Conservation (phyloP, 2,113 vertebrate species). For the Anhinga anhinga region DNA sequence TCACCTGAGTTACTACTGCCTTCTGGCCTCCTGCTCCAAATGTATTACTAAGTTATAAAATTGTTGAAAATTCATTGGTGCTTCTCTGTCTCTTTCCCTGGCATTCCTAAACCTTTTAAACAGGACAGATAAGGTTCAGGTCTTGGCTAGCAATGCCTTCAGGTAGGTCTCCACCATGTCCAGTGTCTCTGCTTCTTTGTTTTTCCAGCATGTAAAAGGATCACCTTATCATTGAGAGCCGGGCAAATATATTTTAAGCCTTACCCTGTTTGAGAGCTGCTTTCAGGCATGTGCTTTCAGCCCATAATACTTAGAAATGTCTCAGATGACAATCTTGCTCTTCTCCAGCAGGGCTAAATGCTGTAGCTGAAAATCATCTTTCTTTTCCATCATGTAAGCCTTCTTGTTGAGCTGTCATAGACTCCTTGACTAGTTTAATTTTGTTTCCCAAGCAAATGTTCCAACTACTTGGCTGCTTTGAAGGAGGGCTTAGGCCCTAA, state of each 20-base stretch:
- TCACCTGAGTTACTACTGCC: neutral
- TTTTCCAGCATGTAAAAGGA: neutral
- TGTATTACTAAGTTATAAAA: neutral
- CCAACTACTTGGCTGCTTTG: neutral
- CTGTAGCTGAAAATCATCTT: neutral
- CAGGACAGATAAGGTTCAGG: neutral
- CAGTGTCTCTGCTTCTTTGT: neutral
- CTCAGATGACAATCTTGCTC: fast-evolving
- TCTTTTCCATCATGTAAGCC: neutral
- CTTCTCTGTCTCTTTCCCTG: neutral
- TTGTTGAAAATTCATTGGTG: neutral
- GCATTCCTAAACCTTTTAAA: neutral
- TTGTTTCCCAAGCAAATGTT: neutral
- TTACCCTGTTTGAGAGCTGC: neutral
- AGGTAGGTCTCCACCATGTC: neutral
- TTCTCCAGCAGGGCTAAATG: neutral
- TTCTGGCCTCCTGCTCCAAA: neutral
- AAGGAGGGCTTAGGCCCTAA: neutral
- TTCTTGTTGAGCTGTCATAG: neutral
- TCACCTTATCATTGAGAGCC: neutral
- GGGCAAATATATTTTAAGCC: neutral
- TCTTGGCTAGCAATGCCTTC: neutral
- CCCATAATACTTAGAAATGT: neutral
- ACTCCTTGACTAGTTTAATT: neutral
- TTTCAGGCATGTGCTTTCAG: neutral